These are phyloP conservation scores for Pedionomus torquatus DNA, from an alignment of 2,113 vertebrate genomes.

Conservation along the genomic window DNA sequence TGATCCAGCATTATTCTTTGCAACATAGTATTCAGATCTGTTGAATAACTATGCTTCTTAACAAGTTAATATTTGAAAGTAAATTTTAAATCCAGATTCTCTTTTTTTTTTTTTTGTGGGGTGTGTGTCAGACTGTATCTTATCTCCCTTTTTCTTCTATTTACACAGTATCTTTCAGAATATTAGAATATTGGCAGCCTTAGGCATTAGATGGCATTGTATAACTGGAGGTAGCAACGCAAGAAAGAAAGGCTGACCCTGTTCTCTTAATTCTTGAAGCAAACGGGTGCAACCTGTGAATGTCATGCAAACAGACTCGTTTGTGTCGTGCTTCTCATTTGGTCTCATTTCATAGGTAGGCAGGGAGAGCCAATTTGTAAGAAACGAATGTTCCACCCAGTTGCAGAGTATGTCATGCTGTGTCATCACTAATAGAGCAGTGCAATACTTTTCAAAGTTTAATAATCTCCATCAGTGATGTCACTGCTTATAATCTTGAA, in stretches of 20 bases:
- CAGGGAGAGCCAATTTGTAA: background rate
- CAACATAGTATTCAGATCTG: background rate
- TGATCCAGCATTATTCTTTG: background rate
- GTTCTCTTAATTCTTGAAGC: background rate
- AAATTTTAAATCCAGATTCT: background rate
- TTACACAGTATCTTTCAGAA: too few relatives aligned
- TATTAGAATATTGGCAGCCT: background rate
- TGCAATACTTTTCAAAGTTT: background rate
- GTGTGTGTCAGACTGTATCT: too few relatives aligned
- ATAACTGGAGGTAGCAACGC: background rate
- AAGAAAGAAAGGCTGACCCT: background rate
- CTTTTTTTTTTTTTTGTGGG: too few relatives aligned
- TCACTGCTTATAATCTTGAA: background rate
- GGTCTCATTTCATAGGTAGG: background rate
- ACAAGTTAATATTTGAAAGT: background rate
- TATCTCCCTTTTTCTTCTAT: too few relatives aligned
- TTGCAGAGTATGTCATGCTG: background rate
- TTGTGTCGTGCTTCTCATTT: background rate
- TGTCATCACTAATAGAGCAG: background rate
- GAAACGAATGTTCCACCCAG: background rate
- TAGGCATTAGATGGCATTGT: background rate
- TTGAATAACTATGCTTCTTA: background rate
- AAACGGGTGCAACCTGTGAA: background rate
- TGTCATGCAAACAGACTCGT: rapidly evolving
- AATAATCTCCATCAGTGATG: background rate